A percentile compares a stretch with the other conserved stretches of the same genome.
Evolutionary conservation across 1,140 invertebrate species (phyloP).

Genomic region (Drosophila burlai): DNA sequence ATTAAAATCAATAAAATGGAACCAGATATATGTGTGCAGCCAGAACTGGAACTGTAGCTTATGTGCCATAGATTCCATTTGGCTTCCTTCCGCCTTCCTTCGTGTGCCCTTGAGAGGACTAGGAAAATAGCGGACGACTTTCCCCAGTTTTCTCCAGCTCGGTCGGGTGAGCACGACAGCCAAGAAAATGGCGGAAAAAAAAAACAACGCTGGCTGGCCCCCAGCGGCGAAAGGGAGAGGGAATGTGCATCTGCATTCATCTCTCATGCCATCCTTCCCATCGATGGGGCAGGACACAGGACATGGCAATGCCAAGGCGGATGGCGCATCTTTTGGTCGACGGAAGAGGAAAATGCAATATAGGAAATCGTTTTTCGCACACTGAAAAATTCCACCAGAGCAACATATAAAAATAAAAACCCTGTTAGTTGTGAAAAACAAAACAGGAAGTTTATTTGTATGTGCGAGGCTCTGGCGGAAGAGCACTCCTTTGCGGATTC

Average conservation of each 20-base stretch:
- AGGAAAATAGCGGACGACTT: conserved; percentile 30
- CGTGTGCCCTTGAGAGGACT: conserved; percentile 73
- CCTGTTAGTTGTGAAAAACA: conserved; percentile 48
- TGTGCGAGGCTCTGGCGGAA: conserved; percentile 10
- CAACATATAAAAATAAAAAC: conserved; percentile 10
- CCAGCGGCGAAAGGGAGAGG: conserved; percentile 2
- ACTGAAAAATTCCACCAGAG: conserved; percentile 50
- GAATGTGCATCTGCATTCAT: conserved; percentile 26
- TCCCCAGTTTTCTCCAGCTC: conserved; percentile 10
- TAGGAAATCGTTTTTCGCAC: conserved; percentile 84
- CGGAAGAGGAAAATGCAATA: conserved; percentile 84
- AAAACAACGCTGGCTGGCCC: background rate
- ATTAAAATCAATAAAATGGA: conserved; percentile 71
- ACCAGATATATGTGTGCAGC: conserved; percentile 34
- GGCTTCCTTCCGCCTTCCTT: conserved; percentile 39
- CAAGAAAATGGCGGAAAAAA: conserved; percentile 47
- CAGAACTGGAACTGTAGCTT: conserved; percentile 57
- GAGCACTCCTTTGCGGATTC: conserved; percentile 21
- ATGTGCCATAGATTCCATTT: conserved; percentile 69
- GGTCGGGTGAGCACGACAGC: conserved; percentile 37
- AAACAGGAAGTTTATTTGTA: conserved; percentile 79
- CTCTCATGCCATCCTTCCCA: conserved; percentile 8
- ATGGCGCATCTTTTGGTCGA: conserved; percentile 74
- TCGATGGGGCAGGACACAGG: conserved; percentile 43
- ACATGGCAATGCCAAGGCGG: conserved; percentile 53